Conservation (phyloP, 2,888 invertebrate genomes). For the Amphipyra tragopoginis region DNA sequence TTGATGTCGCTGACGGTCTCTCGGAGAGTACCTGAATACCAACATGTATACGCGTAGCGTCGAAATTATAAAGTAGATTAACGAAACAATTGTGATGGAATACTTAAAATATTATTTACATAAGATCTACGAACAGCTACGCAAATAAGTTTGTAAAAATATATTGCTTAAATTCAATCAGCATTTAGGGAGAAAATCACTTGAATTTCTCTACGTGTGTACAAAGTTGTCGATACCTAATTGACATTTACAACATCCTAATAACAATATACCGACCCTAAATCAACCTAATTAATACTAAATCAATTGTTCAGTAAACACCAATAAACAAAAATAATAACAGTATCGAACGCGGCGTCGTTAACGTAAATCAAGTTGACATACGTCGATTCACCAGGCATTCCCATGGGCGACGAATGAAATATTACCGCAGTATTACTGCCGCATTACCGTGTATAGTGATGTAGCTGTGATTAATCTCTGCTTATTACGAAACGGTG, state of each 20-base stretch:
- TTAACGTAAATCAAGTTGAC: constrained; percentile 61
- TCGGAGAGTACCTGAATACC: too few species aligned
- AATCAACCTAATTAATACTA: constrained; percentile 9
- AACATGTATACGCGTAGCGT: too few species aligned
- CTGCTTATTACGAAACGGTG: constrained; percentile 9
- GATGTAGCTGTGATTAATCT: constrained; percentile 38
- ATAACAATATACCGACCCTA: background rate
- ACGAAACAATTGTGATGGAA: too few species aligned
- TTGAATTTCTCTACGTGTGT: too few species aligned
- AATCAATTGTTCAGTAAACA: constrained; percentile 25
- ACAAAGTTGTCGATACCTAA: background rate
- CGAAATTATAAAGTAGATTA: too few species aligned
- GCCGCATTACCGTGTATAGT: constrained; percentile 41
- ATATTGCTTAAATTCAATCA: too few species aligned
- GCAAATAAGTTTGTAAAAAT: too few species aligned
- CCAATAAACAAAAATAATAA: constrained; percentile 42
- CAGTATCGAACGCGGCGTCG: constrained; percentile 28
- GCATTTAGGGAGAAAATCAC: too few species aligned
- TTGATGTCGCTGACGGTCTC: too few species aligned
- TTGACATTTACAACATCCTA: constrained; percentile 14
- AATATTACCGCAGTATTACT: constrained; percentile 65
- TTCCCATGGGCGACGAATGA: constrained; percentile 65
- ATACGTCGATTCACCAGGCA: constrained; percentile 59
- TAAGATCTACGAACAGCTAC: too few species aligned
- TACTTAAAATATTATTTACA: too few species aligned